Percentiles rank a stretch among this genome's conserved stretches.
phyloP scores from a whole-genome alignment of 2,888 invertebrate species.

The Chrysodeixis includens region DNA sequence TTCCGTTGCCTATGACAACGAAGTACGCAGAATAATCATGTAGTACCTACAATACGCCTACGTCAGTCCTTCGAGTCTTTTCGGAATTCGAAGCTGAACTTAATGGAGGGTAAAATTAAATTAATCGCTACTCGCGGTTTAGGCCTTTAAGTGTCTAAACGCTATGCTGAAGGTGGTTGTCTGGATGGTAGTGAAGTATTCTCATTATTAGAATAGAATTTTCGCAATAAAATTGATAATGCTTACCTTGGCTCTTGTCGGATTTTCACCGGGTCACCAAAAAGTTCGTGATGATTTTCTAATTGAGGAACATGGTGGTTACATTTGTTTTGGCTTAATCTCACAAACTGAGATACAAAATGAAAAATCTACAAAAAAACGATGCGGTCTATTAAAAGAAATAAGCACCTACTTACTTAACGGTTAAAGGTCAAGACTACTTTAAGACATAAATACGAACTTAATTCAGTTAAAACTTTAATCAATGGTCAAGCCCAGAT shows the following conservation, averaged over 20 bases:
- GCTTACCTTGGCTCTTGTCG: too few relatives aligned
- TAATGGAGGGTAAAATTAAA: background rate
- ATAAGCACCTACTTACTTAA: background rate
- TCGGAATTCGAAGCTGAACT: background rate
- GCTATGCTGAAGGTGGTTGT: background rate
- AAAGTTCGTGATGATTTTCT: too few relatives aligned
- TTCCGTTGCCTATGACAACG: background rate
- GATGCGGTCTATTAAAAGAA: background rate
- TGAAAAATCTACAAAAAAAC: too few relatives aligned
- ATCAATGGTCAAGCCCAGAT: constrained; percentile 18
- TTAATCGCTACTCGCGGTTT: background rate
- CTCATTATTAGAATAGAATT: background rate
- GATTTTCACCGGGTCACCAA: too few relatives aligned
- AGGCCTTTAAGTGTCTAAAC: background rate
- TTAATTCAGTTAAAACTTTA: constrained; percentile 6
- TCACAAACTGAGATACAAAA: too few relatives aligned
- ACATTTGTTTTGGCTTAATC: too few relatives aligned
- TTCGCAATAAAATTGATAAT: too few relatives aligned
- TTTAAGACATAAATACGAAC: background rate
- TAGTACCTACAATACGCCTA: background rate
- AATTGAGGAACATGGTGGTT: too few relatives aligned
- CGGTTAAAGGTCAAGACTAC: background rate
- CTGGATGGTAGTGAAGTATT: background rate
- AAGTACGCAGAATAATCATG: background rate
- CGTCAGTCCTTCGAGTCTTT: background rate